Conservation (phyloP, 2,797 vertebrate species). For the Spinibarbus caldwelli region DNA sequence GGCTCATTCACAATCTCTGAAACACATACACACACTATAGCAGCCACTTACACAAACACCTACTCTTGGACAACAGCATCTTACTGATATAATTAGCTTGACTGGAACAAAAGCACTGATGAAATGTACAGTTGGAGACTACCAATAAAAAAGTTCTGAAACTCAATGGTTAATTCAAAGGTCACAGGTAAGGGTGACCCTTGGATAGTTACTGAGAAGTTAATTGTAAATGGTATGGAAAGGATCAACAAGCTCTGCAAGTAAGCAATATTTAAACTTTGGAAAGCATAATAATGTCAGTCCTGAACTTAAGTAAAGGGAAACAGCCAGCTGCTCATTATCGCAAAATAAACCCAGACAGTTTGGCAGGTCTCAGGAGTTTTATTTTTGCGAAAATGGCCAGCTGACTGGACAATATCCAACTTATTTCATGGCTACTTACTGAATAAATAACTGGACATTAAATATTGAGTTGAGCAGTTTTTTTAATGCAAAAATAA, state of each 20-base stretch:
- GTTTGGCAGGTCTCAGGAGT: background rate
- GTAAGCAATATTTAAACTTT: conserved; percentile 2
- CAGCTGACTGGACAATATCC: background rate
- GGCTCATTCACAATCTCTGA: conserved; percentile 28
- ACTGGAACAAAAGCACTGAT: background rate
- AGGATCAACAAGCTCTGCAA: background rate
- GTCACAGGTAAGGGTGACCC: background rate
- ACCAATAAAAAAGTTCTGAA: background rate
- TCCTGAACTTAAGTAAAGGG: background rate
- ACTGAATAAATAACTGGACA: background rate
- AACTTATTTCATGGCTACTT: background rate
- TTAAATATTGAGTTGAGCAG: background rate
- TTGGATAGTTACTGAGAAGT: background rate
- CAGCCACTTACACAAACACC: conserved; percentile 27
- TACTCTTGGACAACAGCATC: background rate
- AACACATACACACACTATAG: conserved; percentile 11
- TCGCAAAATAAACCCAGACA: background rate
- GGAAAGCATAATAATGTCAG: background rate
- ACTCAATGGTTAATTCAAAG: background rate
- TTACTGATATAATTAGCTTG: background rate
- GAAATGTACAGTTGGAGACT: background rate
- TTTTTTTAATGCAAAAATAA: background rate
- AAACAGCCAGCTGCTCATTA: background rate
- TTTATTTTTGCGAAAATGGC: background rate
- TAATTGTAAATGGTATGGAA: background rate